A percentile compares a stretch with the other conserved stretches of the same genome.
Conservation (phyloP, 1,140 invertebrate genomes). For the Holcopasites calliopsidis region DNA sequence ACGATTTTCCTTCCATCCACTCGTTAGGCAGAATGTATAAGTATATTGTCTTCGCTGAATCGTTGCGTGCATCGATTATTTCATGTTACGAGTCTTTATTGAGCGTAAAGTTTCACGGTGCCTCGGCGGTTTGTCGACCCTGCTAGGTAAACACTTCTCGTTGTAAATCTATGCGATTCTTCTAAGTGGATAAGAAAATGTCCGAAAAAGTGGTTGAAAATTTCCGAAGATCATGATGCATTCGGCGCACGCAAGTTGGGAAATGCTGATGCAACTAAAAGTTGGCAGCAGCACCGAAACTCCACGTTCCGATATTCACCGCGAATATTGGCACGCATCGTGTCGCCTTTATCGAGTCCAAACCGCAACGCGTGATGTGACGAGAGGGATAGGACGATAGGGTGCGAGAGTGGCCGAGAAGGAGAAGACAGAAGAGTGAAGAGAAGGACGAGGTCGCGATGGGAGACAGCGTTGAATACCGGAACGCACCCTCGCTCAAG, state of each 20-base stretch:
- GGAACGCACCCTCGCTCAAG: constrained; percentile 32
- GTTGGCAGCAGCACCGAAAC: constrained; percentile 15
- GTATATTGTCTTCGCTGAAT: background rate
- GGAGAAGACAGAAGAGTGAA: too few relatives aligned
- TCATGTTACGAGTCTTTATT: too few relatives aligned
- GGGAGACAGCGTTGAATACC: constrained; percentile 15
- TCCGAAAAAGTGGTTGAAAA: background rate
- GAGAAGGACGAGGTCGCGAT: background rate
- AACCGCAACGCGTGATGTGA: background rate
- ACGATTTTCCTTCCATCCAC: background rate
- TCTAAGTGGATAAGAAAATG: too few relatives aligned
- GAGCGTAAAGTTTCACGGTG: too few relatives aligned
- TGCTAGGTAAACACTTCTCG: background rate
- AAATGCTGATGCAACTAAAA: constrained; percentile 1
- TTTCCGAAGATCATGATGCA: background rate
- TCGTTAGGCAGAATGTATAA: background rate
- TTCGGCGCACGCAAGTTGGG: constrained; percentile 8
- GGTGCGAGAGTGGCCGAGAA: background rate
- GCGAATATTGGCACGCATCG: constrained; percentile 28
- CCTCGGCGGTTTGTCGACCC: background rate
- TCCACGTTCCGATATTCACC: constrained; percentile 16
- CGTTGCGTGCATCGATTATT: background rate
- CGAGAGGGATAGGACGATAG: background rate
- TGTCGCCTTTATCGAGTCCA: background rate
- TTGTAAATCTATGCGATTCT: too few relatives aligned